These are phyloP conservation scores for Phrynocephalus guinanensis DNA, from an alignment of 2,797 vertebrate species.

Conservation along the genomic window DNA sequence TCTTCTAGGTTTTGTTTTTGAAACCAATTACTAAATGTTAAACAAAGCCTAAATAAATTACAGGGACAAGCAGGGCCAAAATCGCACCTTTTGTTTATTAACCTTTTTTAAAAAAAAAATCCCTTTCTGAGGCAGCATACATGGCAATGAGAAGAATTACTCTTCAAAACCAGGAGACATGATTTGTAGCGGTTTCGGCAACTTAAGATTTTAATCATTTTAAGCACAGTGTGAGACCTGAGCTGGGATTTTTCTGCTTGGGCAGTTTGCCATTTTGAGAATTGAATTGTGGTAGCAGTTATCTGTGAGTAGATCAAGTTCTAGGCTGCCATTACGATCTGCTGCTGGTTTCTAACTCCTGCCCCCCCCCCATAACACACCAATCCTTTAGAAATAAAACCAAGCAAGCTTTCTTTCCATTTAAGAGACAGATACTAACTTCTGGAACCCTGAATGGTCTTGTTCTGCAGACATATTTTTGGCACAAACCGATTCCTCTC, in stretches of 20 bases:
- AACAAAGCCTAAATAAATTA: neutral
- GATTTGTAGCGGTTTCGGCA: neutral
- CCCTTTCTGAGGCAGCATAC: neutral
- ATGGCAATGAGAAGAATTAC: neutral
- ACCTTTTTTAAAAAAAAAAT: neutral
- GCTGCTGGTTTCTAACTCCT: neutral
- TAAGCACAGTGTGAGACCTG: neutral
- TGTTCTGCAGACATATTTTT: neutral
- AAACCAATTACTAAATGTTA: slow-evolving; percentile 20
- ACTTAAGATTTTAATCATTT: neutral
- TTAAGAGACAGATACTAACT: neutral
- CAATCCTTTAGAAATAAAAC: neutral
- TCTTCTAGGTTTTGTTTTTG: slow-evolving; percentile 25
- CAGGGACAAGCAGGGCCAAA: neutral
- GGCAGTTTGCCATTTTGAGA: slow-evolving; percentile 12
- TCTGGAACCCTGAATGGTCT: neutral
- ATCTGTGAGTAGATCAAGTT: slow-evolving; percentile 9
- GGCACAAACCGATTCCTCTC: neutral
- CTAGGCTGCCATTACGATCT: neutral
- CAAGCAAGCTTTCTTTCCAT: neutral
- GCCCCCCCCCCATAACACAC: neutral
- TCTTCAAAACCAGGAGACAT: neutral
- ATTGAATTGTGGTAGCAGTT: neutral
- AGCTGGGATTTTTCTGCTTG: neutral
- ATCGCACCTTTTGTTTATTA: neutral